Conservation (phyloP, 2,888 invertebrate genomes). For the Rhimphoctona megacephalus region DNA sequence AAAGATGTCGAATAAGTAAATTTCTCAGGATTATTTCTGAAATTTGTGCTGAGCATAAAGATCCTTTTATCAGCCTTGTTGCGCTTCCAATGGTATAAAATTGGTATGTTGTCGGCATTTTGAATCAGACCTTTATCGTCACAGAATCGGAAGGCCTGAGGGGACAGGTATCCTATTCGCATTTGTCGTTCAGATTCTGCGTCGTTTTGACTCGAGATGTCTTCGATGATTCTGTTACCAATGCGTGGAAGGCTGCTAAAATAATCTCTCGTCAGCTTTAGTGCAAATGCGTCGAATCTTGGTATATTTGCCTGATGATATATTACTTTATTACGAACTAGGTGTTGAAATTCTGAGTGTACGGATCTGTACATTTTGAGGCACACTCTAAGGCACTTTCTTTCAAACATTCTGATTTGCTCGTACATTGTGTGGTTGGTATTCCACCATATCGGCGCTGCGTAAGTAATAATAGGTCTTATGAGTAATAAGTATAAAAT, state of each 20-base stretch:
- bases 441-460: constrained; percentile 4
- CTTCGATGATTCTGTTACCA: neutral
- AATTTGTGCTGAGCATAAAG: neutral
- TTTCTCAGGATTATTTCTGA: neutral
- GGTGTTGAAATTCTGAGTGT: neutral
- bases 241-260: neutral
- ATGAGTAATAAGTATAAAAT: neutral
- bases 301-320: constrained; percentile 15
- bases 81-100: constrained; percentile 32
- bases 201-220: neutral
- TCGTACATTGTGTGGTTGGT: neutral
- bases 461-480: neutral
- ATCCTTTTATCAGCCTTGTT: constrained; percentile 30
- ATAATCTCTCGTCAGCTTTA: constrained; percentile 15
- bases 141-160: neutral
- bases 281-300: constrained; percentile 19
- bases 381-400: constrained; percentile 17
- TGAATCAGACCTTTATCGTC: constrained; percentile 6
- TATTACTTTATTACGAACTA: neutral
- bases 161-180: neutral
- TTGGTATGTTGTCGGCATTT: too few relatives aligned
- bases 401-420: neutral
- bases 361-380: neutral
- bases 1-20: constrained; percentile 4
- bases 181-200: neutral